A percentile compares a stretch with the other conserved stretches of the same genome.
Conservation (phyloP, 2,888 invertebrate genomes). For the Mantis religiosa region DNA sequence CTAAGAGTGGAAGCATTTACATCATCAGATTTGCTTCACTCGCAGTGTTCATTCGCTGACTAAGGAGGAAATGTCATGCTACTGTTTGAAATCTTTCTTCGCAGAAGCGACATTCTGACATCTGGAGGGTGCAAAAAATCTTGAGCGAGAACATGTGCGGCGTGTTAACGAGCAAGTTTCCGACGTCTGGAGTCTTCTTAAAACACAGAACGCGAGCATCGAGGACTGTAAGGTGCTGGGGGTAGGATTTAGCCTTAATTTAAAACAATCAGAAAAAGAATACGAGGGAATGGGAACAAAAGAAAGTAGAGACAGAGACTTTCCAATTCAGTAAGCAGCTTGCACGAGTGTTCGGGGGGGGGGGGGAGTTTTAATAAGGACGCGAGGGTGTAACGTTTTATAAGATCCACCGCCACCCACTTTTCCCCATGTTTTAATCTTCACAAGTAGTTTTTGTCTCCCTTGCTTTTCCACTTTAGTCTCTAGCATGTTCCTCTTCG, state of each 20-base stretch:
- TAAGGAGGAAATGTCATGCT: not conserved
- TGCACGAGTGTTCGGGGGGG: not conserved
- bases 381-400: not conserved
- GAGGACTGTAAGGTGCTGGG: not conserved
- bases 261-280: slow-evolving; percentile 9
- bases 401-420: not conserved
- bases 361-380: slow-evolving; percentile 10
- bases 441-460: slow-evolving; percentile 14
- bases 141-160: not conserved
- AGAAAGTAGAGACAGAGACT: not conserved
- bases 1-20: too few relatives aligned
- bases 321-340: slow-evolving; percentile 10
- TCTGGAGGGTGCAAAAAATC: not conserved
- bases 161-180: not conserved
- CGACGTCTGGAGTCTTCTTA: too few relatives aligned
- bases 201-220: not conserved
- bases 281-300: not conserved
- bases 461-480: slow-evolving; percentile 2
- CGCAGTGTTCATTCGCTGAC: not conserved
- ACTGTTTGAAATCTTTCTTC: not conserved
- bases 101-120: not conserved
- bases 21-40: not conserved
- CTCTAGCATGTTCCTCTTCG: not conserved
- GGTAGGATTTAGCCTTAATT: not conserved
- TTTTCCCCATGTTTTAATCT: slow-evolving; percentile 5